Base-by-base conservation (phyloP, 2,113 vertebrate genomes). In the Pleuronectes platessa region DNA sequence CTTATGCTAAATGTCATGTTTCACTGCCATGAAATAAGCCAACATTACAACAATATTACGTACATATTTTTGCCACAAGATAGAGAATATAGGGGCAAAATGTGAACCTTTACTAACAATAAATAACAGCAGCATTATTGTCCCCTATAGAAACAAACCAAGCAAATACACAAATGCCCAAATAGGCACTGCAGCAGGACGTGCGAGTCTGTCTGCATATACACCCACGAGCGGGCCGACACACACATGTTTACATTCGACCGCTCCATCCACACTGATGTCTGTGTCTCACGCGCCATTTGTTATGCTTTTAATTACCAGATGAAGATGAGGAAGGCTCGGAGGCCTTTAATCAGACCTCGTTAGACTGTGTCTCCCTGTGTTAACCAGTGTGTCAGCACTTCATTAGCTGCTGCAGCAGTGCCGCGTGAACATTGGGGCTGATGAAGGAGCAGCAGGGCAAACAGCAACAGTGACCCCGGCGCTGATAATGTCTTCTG, bases 271-370 rank as follows among this genome's bases (percentile, higher is more conserved):
- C 64, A 12, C 35, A 61, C 66, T 37, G 73, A 68, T 13, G 78
- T 64, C 75, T 72, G 53, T 45, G 3, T 72, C 79, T 79, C 77
- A 62, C 15, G 42, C 61, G 17, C 74, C 56, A 21, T 88, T 90
- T 78, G 78, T 85, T 69, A 86, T 74, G 84, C 75, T 82, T 92
- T 92, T 92, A 93, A 95, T 94, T 92, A 93, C 45, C 79, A 82
- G 83, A 79, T 78, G 81, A 84, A 75, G 86, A 89, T 55, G 86
- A 78, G 54, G 86, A 86, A 26, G 68, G 82, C 87, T 84, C 56
- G 67, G 76, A 85, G 82, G 85, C 79, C 79, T 90, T 90, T 92
- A 91, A 94, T 94, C 90, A 93, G 86, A 67, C 88, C 91, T 94
- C 68, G 83, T 95, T 94, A 94, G 86, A 62, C 77, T 47, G 78